Evolutionary conservation across 1,140 invertebrate species (phyloP).

Genomic region (Oncopeltus fasciatus): DNA sequence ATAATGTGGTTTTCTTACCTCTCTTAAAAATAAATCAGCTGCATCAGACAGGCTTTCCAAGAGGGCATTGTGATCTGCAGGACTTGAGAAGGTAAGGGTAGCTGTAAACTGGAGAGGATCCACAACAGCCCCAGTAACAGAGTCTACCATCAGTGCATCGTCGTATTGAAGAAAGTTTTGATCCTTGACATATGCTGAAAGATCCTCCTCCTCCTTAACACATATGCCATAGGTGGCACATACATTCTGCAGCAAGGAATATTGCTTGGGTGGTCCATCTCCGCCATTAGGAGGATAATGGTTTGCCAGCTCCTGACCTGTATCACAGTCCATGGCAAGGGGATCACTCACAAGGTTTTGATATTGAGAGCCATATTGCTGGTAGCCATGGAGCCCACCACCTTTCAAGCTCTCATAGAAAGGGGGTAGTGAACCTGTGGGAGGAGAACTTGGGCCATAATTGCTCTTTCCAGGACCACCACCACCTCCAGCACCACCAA

Average conservation of each 20-base stretch:
- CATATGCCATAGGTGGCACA: conserved; percentile 58
- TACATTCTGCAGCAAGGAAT: conserved; percentile 60
- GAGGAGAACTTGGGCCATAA: conserved; percentile 67
- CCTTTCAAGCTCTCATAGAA: conserved; percentile 72
- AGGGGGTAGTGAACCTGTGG: conserved; percentile 63
- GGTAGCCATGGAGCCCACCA: conserved; percentile 25
- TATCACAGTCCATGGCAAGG: conserved; percentile 56
- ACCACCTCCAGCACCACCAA: conserved; percentile 34
- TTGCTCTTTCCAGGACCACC: conserved; percentile 42
- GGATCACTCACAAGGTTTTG: conserved; percentile 39
- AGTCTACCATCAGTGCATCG: conserved; percentile 66
- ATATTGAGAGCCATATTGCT: conserved; percentile 24
- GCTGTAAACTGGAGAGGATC: conserved; percentile 68
- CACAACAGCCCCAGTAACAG: conserved; percentile 54
- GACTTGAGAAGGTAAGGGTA: conserved; percentile 58
- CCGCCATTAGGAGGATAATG: conserved; percentile 31
- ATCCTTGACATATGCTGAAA: conserved; percentile 58
- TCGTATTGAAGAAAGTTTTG: conserved; percentile 36
- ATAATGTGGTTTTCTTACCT: conserved; percentile 21
- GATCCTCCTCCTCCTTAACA: conserved; percentile 56
- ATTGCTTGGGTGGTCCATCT: conserved; percentile 41
- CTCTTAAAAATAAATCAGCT: conserved; percentile 54
- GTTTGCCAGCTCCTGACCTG: conserved; percentile 38
- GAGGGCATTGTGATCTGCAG: conserved; percentile 48
- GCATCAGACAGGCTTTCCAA: conserved; percentile 55